Percentiles rank a stretch among this genome's conserved stretches.
Conservation (phyloP, 2,888 invertebrate genomes). For the Thyatira batis region DNA sequence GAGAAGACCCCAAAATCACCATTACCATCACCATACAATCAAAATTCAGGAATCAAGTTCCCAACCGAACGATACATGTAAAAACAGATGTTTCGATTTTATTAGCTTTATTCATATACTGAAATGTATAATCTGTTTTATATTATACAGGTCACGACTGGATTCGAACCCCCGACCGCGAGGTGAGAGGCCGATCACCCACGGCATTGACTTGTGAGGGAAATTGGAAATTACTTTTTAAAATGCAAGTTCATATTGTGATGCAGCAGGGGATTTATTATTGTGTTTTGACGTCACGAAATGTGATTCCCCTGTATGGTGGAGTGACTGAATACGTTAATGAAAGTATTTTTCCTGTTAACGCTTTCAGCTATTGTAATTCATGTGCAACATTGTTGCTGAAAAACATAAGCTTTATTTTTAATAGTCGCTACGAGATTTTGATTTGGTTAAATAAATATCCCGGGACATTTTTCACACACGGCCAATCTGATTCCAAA, state of each 20-base stretch:
- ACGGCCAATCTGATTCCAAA: no score
- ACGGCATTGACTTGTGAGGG: conserved; percentile 32
- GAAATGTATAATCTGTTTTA: neutral
- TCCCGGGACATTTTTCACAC: no score
- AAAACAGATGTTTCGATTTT: conserved; percentile 18
- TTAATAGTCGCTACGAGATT: no score
- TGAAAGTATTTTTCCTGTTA: neutral
- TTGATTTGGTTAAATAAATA: no score
- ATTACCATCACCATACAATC: conserved; percentile 10
- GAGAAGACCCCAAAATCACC: conserved; percentile 3
- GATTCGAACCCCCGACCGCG: conserved; percentile 40
- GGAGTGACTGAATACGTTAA: neutral
- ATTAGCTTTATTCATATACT: conserved; percentile 6
- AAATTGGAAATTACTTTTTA: conserved; percentile 10
- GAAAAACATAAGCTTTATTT: no score
- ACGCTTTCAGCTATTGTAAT: no score
- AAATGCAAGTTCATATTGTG: neutral
- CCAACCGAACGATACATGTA: conserved; percentile 15
- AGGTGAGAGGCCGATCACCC: conserved; percentile 43
- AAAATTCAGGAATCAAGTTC: conserved; percentile 18
- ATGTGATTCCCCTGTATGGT: neutral
- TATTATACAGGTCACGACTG: conserved; percentile 31
- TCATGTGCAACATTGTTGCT: no score
- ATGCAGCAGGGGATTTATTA: neutral
- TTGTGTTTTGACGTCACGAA: neutral